Base-by-base conservation (phyloP, 2,888 invertebrate genomes). In the Archips xylosteana region DNA sequence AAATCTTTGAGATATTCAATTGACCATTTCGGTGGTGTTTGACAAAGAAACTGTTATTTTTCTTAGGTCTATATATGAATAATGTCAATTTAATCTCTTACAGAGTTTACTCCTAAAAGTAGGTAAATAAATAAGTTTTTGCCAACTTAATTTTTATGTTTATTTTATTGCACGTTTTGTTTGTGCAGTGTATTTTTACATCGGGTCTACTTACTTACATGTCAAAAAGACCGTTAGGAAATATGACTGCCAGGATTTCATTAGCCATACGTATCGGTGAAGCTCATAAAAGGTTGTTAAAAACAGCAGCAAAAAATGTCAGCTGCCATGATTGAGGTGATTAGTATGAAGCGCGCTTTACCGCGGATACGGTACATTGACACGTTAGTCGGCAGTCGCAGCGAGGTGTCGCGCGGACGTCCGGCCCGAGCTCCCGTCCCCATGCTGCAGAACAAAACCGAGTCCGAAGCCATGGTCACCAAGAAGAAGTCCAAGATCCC, bases 401-500 rank as follows among this genome's bases (percentile, higher is more conserved):
- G 84, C 83, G 83, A 82, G 83, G 85, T 87, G 90, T 88, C 90
- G 90, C 89, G 88, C 90, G 90, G 89, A 88, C 89, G 91, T 90
- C 90, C 91, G 90, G 87, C 82, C 83, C 79, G 80, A 75, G 62
- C 69, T 80, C 79, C 79, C 81, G 85, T 83, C 82, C 84, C 81
- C 86, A 92, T 93, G 93, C 91, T 94, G 84, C 91, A 92, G 81
- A 91, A 83, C 81, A 92, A 91, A 81, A 82, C 89, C 62, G 91
- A 91, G 77, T 90, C 91, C 86, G 93, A 92, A 78, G 85, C 89
- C 70, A 92, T 93, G 92, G 93, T 94, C 77, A 87, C 91, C 85
- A 94, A 94, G 88, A 94, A 94, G 91, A 93, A 93, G 82, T 91
- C 90, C 70, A 94, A 92, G 88, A 93, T 94, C 89, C 92, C 94